Percentiles rank a stretch among this genome's conserved stretches.
Conservation (phyloP, 2,888 invertebrate species). For the Tryphoninae sp. region DNA sequence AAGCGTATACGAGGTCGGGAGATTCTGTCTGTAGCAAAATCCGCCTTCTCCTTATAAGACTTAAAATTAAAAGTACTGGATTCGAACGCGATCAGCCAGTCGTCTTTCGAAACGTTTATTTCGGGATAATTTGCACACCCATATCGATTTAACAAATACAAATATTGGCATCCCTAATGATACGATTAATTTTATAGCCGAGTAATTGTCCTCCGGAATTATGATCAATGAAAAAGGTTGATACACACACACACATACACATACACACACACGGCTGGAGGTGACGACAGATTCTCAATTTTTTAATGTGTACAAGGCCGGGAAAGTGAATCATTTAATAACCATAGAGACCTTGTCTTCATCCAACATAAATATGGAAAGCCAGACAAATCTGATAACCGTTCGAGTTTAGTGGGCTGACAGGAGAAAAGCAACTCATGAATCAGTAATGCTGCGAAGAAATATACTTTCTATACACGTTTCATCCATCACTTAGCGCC, state of each 20-base stretch:
- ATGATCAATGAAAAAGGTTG: neutral
- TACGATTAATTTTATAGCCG: neutral
- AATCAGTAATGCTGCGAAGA: slow-evolving; percentile 30
- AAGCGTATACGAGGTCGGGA: neutral
- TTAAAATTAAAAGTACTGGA: too few species aligned
- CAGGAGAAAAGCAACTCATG: slow-evolving; percentile 27
- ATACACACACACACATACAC: too few species aligned
- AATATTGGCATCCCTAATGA: neutral
- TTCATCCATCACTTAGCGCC: slow-evolving; percentile 41
- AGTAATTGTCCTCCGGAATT: neutral
- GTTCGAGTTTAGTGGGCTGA: neutral
- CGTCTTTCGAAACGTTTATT: too few species aligned
- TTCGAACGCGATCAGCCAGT: too few species aligned
- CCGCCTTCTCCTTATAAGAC: too few species aligned
- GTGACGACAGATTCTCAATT: neutral
- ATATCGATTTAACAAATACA: too few species aligned
- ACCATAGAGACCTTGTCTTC: slow-evolving; percentile 10
- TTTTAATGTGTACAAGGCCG: neutral
- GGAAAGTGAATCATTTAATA: slow-evolving; percentile 27
- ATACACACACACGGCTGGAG: neutral
- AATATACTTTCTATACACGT: slow-evolving; percentile 3
- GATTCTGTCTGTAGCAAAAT: too few species aligned
- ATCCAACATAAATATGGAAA: slow-evolving; percentile 12
- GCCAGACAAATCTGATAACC: slow-evolving; percentile 33
- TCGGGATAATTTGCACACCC: too few species aligned